phyloP scores from a whole-genome alignment of 2,113 vertebrate genomes.

The Raphicerus campestris region DNA sequence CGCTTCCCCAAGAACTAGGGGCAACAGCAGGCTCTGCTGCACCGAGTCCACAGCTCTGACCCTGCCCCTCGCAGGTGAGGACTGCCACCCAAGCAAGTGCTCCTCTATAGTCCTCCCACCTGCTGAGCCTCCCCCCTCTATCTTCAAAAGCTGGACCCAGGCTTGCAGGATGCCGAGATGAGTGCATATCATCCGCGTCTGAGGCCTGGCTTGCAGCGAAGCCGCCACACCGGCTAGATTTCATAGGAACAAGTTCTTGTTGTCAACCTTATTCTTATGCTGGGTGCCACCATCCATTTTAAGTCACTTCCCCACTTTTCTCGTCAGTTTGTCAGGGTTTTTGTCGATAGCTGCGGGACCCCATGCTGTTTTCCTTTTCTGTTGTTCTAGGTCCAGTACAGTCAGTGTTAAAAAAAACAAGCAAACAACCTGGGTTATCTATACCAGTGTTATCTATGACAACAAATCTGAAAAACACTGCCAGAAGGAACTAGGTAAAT shows the following conservation, averaged over 20 bases:
- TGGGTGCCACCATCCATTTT: neutral
- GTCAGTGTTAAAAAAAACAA: neutral
- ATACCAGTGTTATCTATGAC: neutral
- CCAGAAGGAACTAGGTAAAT: neutral
- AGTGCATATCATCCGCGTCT: neutral
- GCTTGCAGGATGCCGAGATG: neutral
- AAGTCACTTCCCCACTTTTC: neutral
- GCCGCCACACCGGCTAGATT: neutral
- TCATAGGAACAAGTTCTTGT: neutral
- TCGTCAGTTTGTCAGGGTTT: neutral
- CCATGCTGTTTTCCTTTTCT: neutral
- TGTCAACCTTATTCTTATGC: neutral
- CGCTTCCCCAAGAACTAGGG: neutral
- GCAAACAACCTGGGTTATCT: neutral
- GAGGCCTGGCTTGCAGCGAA: neutral
- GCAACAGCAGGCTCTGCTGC: neutral
- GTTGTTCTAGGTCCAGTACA: neutral
- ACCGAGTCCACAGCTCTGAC: neutral
- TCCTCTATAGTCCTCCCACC: neutral
- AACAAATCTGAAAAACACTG: neutral
- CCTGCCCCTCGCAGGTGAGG: accelerated
- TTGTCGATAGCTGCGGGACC: neutral
- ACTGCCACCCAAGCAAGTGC: no score
- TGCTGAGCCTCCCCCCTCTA: neutral
- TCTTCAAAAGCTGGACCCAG: neutral